Conservation (phyloP, 2,888 invertebrate species). For the Drosophila putrida region DNA sequence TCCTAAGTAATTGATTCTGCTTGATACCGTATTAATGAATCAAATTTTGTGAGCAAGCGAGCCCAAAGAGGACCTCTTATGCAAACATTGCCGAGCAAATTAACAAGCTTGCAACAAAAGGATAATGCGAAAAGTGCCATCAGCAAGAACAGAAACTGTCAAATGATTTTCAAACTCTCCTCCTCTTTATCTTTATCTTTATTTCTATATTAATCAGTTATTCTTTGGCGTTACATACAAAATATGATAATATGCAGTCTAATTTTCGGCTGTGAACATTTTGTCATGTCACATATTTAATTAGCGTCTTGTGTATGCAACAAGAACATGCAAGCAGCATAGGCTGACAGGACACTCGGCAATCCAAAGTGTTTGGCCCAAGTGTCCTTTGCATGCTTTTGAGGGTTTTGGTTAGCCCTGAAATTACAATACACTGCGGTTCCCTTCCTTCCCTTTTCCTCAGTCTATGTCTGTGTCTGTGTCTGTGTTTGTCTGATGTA, state of each 20-base stretch:
- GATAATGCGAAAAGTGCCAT: conserved; percentile 33
- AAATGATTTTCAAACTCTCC: background rate
- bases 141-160: conserved; percentile 6
- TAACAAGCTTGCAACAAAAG: conserved; percentile 16
- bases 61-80: conserved; percentile 3
- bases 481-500: conserved; percentile 46
- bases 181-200: background rate
- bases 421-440: conserved; percentile 36
- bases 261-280: conserved; percentile 28
- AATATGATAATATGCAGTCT: conserved; percentile 38
- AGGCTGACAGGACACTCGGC: conserved; percentile 1
- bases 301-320: conserved; percentile 45
- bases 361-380: conserved; percentile 23
- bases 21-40: conserved; percentile 23
- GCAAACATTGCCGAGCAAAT: conserved; percentile 11
- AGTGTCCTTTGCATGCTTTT: conserved; percentile 37
- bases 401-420: conserved; percentile 36
- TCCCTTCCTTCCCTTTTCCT: background rate
- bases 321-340: conserved; percentile 9
- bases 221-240: conserved; percentile 18
- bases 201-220: background rate
- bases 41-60: conserved; percentile 12
- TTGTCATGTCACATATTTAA: conserved; percentile 58
- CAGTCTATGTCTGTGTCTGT: conserved; percentile 1
- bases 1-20: conserved; percentile 39